Conservation (phyloP, 92 coral and sea anemone genomes). For the Desmophyllum pertusum region DNA sequence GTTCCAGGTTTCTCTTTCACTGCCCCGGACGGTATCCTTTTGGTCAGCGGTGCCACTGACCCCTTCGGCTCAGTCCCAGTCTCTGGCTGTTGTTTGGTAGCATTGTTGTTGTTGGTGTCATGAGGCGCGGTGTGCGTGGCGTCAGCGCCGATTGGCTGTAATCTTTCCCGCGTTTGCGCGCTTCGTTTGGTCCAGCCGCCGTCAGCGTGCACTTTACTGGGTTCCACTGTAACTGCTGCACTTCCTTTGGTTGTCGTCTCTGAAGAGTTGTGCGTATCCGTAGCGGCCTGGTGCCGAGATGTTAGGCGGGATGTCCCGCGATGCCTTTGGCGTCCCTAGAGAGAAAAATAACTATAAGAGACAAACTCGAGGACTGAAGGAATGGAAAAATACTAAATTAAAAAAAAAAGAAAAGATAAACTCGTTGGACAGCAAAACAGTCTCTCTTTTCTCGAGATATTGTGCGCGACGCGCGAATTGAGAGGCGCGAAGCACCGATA, state of each 20-base stretch:
- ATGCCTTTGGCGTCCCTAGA: slow-evolving; percentile 78
- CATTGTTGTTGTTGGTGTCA: slow-evolving; percentile 55
- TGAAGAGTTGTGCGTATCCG: slow-evolving; percentile 17
- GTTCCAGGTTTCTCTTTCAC: slow-evolving; percentile 50
- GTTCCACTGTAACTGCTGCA: slow-evolving; percentile 31
- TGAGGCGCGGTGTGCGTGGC: slow-evolving; percentile 54
- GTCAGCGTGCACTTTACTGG: slow-evolving; percentile 35
- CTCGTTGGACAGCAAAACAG: too few species aligned
- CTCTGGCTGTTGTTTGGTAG: slow-evolving; percentile 49
- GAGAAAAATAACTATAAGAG: not conserved
- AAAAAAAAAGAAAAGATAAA: not conserved
- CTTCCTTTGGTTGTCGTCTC: slow-evolving; percentile 40
- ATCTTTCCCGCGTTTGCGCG: slow-evolving; percentile 45
- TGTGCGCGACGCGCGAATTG: too few species aligned
- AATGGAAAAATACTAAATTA: not conserved
- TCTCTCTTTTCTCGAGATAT: too few species aligned
- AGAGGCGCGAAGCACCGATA: too few species aligned
- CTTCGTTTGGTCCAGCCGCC: slow-evolving; percentile 73
- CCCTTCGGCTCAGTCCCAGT: slow-evolving; percentile 13
- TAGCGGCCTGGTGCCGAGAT: slow-evolving; percentile 70
- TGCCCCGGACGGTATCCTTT: slow-evolving; percentile 49
- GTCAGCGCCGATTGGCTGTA: slow-evolving; percentile 70
- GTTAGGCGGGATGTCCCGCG: slow-evolving; percentile 87
- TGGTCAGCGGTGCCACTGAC: slow-evolving; percentile 32
- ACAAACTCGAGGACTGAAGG: not conserved